Conservation (phyloP, 2,888 invertebrate genomes). For the Phyllotreta cruciferae region DNA sequence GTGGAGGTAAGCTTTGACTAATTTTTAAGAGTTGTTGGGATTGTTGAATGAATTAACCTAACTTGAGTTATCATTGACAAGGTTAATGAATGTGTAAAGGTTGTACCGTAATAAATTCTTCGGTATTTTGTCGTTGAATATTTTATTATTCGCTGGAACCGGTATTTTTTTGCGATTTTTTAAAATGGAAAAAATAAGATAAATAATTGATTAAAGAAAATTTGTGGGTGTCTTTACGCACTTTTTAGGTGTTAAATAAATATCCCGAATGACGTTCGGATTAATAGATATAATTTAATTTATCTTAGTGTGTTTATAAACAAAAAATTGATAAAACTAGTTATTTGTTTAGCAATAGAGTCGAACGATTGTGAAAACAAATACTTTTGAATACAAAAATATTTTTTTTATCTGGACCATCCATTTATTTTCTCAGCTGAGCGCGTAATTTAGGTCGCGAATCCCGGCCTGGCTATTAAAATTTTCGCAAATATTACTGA, state of each 20-base stretch:
- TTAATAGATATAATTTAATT: not conserved
- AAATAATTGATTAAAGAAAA: not conserved
- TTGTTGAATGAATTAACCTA: slow-evolving; percentile 18
- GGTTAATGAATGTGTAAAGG: slow-evolving; percentile 18
- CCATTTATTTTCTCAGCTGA: not conserved
- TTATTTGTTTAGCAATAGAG: not conserved
- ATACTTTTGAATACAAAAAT: slow-evolving; percentile 8
- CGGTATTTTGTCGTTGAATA: not conserved
- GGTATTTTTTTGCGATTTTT: slow-evolving; percentile 9
- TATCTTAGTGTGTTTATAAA: slow-evolving; percentile 8
- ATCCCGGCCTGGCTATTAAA: too few species aligned
- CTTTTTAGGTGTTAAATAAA: not conserved
- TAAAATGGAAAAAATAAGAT: not conserved
- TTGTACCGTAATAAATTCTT: not conserved
- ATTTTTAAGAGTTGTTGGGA: slow-evolving; percentile 1
- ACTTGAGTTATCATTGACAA: slow-evolving; percentile 26
- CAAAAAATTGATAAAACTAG: slow-evolving; percentile 9
- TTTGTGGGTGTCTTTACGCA: not conserved
- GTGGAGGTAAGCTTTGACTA: slow-evolving; percentile 39
- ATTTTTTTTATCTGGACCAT: slow-evolving; percentile 1
- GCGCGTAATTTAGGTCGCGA: too few species aligned
- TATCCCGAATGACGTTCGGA: not conserved
- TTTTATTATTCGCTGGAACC: slow-evolving; percentile 4
- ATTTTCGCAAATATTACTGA: too few species aligned
- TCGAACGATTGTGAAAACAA: not conserved